phyloP scores from a whole-genome alignment of 2,888 invertebrate species.

The Caradrina kadenii region DNA sequence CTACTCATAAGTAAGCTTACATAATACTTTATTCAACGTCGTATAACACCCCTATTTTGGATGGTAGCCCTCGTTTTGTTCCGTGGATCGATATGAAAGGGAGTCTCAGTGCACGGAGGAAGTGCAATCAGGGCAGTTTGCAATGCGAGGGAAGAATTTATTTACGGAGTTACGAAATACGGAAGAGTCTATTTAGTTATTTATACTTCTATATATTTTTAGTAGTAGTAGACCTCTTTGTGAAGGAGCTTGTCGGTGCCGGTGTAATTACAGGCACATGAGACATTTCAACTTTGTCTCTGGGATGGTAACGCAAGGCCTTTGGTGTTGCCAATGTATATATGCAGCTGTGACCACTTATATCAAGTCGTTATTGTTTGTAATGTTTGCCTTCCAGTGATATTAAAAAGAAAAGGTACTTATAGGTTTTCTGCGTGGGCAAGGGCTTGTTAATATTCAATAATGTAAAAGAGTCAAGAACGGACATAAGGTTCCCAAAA shows the following conservation, averaged over 20 bases:
- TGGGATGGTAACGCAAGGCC: too few species aligned
- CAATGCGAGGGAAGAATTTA: slow-evolving; percentile 36
- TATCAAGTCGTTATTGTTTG: too few species aligned
- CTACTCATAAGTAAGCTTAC: slow-evolving; percentile 33
- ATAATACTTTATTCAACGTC: slow-evolving; percentile 37
- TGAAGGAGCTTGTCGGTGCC: too few species aligned
- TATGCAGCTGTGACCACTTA: too few species aligned
- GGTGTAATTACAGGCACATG: too few species aligned
- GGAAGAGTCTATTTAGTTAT: not conserved
- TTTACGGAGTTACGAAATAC: slow-evolving; percentile 32
- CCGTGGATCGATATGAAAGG: slow-evolving; percentile 60
- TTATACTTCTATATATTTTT: too few species aligned
- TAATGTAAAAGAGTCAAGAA: too few species aligned
- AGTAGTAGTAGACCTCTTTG: too few species aligned
- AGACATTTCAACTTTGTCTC: too few species aligned
- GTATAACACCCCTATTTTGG: slow-evolving; percentile 57
- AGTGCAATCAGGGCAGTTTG: slow-evolving; percentile 67
- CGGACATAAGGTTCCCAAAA: too few species aligned
- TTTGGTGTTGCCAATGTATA: too few species aligned
- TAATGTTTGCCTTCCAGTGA: too few species aligned
- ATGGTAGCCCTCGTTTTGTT: slow-evolving; percentile 50
- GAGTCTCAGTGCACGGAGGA: slow-evolving; percentile 61
- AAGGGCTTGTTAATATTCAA: not conserved
- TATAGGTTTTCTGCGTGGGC: not conserved
- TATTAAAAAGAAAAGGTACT: not conserved